These are phyloP conservation scores for Drosophila siamana DNA, from an alignment of 2,888 invertebrate genomes.

Conservation along the genomic window DNA sequence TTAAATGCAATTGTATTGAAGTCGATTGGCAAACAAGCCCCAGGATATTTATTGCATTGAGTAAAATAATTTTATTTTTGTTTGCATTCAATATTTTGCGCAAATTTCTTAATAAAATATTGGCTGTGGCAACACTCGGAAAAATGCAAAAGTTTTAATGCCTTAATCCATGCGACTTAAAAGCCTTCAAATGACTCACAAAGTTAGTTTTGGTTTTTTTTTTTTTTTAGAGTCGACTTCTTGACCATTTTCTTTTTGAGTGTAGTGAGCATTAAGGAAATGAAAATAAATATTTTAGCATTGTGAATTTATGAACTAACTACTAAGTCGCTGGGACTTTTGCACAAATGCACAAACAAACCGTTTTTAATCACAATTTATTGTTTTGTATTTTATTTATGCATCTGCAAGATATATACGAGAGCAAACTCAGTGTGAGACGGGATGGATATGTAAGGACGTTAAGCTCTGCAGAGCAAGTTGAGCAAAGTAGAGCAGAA, in stretches of 20 bases:
- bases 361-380: conserved; percentile 51
- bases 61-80: conserved; percentile 2
- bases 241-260: not conserved
- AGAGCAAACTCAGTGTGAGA: conserved; percentile 1
- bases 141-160: not conserved
- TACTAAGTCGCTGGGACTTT: conserved; percentile 13
- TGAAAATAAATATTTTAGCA: conserved; percentile 30
- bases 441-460: conserved; percentile 2
- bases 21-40: not conserved
- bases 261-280: conserved; percentile 19
- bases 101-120: conserved; percentile 10
- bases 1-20: not conserved
- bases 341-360: conserved; percentile 28
- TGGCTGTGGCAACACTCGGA: not conserved
- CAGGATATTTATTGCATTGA: not conserved
- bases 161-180: not conserved
- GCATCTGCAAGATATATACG: conserved; percentile 31
- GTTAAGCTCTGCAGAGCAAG: conserved; percentile 7
- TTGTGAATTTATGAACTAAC: conserved; percentile 35
- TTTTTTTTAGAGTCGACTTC: not conserved
- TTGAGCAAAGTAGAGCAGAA: not conserved
- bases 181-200: too few relatives aligned
- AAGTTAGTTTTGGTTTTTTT: not conserved
- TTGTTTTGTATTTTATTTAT: conserved; percentile 50
- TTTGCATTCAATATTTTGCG: not conserved